Evolutionary conservation across 1,140 invertebrate genomes (phyloP).

Genomic region (Drosophila quadrilineata): DNA sequence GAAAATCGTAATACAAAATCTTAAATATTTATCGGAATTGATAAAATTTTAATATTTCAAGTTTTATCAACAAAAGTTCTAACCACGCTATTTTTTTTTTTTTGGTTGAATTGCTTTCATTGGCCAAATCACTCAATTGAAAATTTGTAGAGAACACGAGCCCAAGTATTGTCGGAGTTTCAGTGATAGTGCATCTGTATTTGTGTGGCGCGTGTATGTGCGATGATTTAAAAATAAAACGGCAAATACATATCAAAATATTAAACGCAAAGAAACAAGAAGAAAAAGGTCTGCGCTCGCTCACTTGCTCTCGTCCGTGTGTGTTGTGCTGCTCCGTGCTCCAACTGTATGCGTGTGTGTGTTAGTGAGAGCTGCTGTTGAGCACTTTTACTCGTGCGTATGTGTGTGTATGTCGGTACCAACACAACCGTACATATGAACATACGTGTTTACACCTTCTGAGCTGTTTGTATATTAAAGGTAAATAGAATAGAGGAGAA

Average conservation of each 20-base stretch:
- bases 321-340: no score
- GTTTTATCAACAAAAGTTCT: slow-evolving; percentile 1
- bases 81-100: neutral
- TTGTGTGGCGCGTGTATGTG: slow-evolving; percentile 29
- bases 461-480: slow-evolving; percentile 61
- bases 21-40: neutral
- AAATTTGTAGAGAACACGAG: slow-evolving; percentile 3
- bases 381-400: slow-evolving; percentile 16
- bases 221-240: slow-evolving; percentile 73
- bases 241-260: slow-evolving; percentile 70
- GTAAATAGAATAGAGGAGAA: slow-evolving; percentile 70
- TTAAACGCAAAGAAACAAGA: slow-evolving; percentile 60
- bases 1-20: neutral
- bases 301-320: slow-evolving; percentile 3
- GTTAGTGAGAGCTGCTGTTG: no score
- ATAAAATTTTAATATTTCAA: slow-evolving; percentile 4
- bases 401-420: slow-evolving; percentile 8
- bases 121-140: neutral
- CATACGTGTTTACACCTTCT: slow-evolving; percentile 59
- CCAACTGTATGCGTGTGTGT: no score
- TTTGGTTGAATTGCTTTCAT: neutral
- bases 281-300: slow-evolving; percentile 34
- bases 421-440: slow-evolving; percentile 31
- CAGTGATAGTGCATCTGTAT: slow-evolving; percentile 19
- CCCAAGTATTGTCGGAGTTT: slow-evolving; percentile 8